Percentiles rank a stretch among this genome's conserved stretches.
phyloP scores from a whole-genome alignment of 2,797 vertebrate species.

The Sylvilagus floridanus region DNA sequence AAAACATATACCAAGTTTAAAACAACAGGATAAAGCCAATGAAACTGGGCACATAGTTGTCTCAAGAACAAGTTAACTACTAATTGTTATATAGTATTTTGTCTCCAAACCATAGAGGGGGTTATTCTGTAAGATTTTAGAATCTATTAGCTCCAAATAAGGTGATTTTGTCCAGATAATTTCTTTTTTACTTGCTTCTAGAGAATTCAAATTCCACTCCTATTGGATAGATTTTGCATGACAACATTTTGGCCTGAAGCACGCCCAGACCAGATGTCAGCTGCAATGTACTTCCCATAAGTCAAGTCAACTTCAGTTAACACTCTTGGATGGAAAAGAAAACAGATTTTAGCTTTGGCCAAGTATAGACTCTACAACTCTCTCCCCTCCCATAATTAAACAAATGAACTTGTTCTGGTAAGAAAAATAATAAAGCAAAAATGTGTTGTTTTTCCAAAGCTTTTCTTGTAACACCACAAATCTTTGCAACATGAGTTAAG shows the following conservation, averaged over 20 bases:
- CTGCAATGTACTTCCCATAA: slow-evolving; percentile 66
- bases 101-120: background rate
- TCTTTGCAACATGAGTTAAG: slow-evolving; percentile 59
- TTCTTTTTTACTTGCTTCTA: slow-evolving; percentile 17
- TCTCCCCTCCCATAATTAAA: background rate
- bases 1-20: slow-evolving; percentile 42
- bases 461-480: slow-evolving; percentile 50
- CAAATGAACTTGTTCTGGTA: slow-evolving; percentile 66
- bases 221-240: slow-evolving; percentile 58
- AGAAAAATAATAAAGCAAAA: slow-evolving; percentile 70
- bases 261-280: slow-evolving; percentile 71
- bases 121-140: slow-evolving; percentile 46
- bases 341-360: slow-evolving; percentile 71
- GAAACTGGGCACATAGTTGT: background rate
- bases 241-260: slow-evolving; percentile 61
- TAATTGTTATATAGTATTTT: slow-evolving; percentile 24
- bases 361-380: slow-evolving; percentile 55
- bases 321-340: slow-evolving; percentile 69
- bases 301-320: slow-evolving; percentile 73
- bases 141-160: slow-evolving; percentile 58
- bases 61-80: background rate
- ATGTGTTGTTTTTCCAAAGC: slow-evolving; percentile 43
- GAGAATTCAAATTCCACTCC: slow-evolving; percentile 64
- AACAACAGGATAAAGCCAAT: slow-evolving; percentile 24
- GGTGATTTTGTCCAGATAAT: slow-evolving; percentile 49